These are phyloP conservation scores for Ia io DNA, from an alignment of 2,113 vertebrate species.

Conservation along the genomic window DNA sequence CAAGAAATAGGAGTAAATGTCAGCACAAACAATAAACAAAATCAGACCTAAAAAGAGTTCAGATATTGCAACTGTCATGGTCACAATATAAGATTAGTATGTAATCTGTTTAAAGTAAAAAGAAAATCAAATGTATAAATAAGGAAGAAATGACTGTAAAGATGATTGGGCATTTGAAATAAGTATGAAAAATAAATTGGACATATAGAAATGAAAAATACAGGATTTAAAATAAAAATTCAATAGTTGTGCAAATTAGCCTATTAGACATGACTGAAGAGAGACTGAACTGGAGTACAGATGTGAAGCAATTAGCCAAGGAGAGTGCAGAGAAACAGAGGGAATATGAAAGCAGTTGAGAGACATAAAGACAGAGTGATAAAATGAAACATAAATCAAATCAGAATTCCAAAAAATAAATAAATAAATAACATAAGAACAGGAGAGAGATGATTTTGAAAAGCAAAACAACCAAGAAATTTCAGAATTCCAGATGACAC, in stretches of 20 bases:
- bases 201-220: background rate
- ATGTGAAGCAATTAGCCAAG: background rate
- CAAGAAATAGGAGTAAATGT: background rate
- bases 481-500: background rate
- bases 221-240: background rate
- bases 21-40: background rate
- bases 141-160: background rate
- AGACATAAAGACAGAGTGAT: background rate
- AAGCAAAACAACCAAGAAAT: background rate
- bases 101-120: background rate
- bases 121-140: background rate
- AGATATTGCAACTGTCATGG: background rate
- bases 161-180: background rate
- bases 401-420: background rate
- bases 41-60: background rate
- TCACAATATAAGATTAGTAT: background rate
- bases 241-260: background rate
- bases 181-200: background rate
- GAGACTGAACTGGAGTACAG: background rate
- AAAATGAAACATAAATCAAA: background rate
- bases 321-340: background rate
- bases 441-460: background rate
- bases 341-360: background rate
- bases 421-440: background rate
- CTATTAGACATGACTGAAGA: background rate